Evolutionary conservation across 2,888 invertebrate species (phyloP), one percentile per base, ranked within the genome.

Genomic region (Helobdella robusta): DNA sequence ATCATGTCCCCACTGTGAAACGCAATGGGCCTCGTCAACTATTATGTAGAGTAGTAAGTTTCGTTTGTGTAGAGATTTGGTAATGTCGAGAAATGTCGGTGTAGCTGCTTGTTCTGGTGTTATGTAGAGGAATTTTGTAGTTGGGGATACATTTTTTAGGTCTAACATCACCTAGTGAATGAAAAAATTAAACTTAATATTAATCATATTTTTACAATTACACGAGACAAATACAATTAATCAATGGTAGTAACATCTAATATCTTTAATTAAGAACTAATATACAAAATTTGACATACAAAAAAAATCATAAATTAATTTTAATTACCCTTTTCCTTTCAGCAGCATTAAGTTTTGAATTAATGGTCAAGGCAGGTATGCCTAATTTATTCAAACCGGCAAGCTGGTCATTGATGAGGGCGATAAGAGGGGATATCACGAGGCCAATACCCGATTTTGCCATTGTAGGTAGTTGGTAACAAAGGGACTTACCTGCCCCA

Each of bases 1-100:
- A 80, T 97, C 95, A 81, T 97, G 97, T 0, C 98, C 98, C 98
- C 97, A 99, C 74, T 97, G 89, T 74, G 92, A 93, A 0, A 98
- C 91, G 73, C 80, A 80, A 67, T 80, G 79, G 15, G 79, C 79
- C 82, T 99, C 98, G 81, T 99, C 98, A 15, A 98, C 88, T 28
- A 94, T 87, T 73, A 98, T 86, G 78, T 90, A 92, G 0, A 89
- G 87, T 3, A 98, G 80, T 75, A 89, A 86, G 65, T 87, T 85
- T 74, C 85, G 85, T 73, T 86, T 87, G 65, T 85, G 81, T 71
- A 94, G 80, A 73, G 86, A 84, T 30, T 84, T 83, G 68, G 89
- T 81, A 1, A 90, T 78, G 54, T 59, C 59, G 61, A 72, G 73
- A 67, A 80, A 80, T 54, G 68, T 71, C 18, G 83, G 82, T 1